Percentiles rank a stretch among this genome's conserved stretches.
These are phyloP conservation scores for Maniola hyperantus DNA, from an alignment of 2,888 invertebrate genomes.

Conservation along the genomic window DNA sequence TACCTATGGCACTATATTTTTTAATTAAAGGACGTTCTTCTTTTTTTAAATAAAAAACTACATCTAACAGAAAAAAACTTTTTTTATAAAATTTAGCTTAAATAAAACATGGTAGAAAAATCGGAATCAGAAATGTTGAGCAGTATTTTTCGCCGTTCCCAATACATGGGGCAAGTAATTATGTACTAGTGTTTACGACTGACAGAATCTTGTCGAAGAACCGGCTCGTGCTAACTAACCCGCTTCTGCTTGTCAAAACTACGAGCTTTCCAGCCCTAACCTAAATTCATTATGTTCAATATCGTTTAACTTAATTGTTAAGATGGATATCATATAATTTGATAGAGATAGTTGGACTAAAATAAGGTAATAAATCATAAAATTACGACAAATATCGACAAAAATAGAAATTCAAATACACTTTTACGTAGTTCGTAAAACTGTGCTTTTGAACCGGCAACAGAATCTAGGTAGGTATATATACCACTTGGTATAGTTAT, in stretches of 20 bases:
- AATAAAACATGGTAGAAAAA: background rate
- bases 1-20: no score
- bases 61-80: no score
- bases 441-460: no score
- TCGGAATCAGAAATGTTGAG: background rate
- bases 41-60: no score
- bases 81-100: no score
- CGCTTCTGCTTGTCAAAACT: conserved; percentile 44
- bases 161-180: conserved; percentile 13
- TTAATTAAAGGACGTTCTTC: no score
- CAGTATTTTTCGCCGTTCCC: conserved; percentile 43
- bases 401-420: no score
- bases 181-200: conserved; percentile 48
- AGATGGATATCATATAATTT: conserved; percentile 1
- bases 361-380: background rate
- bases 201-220: conserved; percentile 38
- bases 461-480: no score
- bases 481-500: no score
- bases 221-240: conserved; percentile 51
- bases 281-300: conserved; percentile 13
- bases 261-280: conserved; percentile 44
- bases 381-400: no score
- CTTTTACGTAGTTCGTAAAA: no score
- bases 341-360: background rate
- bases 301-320: background rate